Percentiles rank a stretch among this genome's conserved stretches.
phyloP scores from a whole-genome alignment of 1,140 invertebrate species.

The Drosophila kanapiae region DNA sequence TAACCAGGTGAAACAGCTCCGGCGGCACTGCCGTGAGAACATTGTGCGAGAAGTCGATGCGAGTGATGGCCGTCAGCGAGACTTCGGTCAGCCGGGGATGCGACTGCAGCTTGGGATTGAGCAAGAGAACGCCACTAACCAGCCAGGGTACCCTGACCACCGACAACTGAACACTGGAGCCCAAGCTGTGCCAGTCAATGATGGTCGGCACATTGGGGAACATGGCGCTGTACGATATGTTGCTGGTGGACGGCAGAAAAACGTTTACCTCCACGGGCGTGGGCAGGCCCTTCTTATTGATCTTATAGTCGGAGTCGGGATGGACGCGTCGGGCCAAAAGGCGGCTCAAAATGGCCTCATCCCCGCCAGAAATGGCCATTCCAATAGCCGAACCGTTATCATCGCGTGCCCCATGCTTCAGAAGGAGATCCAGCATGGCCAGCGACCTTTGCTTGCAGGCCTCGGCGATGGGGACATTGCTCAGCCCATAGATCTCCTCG shows the following conservation, averaged over 20 bases:
- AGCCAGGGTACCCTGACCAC: conserved; percentile 93
- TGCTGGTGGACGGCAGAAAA: conserved; percentile 87
- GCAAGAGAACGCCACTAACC: conserved; percentile 91
- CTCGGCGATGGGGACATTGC: conserved; percentile 89
- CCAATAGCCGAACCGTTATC: conserved; percentile 92
- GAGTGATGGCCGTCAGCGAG: conserved; percentile 95
- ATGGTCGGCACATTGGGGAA: conserved; percentile 95
- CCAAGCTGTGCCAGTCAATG: conserved; percentile 96
- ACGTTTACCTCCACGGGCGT: conserved; percentile 88
- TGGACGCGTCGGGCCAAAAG: conserved; percentile 87
- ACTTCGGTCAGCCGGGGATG: conserved; percentile 90
- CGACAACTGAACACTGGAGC: conserved; percentile 89
- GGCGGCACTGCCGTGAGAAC: conserved; percentile 92
- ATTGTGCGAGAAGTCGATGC: conserved; percentile 97
- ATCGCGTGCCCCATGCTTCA: conserved; percentile 94
- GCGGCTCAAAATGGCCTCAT: conserved; percentile 76
- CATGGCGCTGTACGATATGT: conserved; percentile 91
- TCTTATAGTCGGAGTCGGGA: conserved; percentile 93
- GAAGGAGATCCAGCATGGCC: conserved; percentile 89
- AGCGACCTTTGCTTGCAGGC: conserved; percentile 90
- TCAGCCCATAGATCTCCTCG: conserved; percentile 85
- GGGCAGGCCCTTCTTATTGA: conserved; percentile 93
- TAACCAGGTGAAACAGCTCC: conserved; percentile 93
- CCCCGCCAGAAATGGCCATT: conserved; percentile 70
- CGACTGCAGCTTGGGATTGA: conserved; percentile 93